Conservation (phyloP, 2,797 vertebrate genomes). For the Mus minutoides region DNA sequence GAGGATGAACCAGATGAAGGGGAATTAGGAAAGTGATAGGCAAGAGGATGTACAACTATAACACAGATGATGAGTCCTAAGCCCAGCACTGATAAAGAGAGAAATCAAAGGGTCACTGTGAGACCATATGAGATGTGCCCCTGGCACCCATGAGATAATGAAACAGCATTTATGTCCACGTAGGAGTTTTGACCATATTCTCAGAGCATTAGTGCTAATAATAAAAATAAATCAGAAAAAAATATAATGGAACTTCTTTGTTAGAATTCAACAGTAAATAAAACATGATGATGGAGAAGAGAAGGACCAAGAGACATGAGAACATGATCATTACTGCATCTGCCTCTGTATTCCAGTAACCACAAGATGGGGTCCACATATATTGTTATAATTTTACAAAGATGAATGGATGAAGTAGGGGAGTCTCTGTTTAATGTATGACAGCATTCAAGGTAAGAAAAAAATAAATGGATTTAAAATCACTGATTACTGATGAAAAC, state of each 20-base stretch:
- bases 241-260: too few relatives aligned
- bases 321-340: neutral
- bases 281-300: neutral
- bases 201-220: neutral
- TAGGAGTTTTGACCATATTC: neutral
- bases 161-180: neutral
- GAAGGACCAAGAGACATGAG: neutral
- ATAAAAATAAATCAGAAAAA: neutral
- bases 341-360: neutral
- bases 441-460: neutral
- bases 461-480: neutral
- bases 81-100: too few relatives aligned
- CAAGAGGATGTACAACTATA: neutral
- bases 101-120: neutral
- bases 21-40: neutral
- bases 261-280: neutral
- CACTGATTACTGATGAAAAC: neutral
- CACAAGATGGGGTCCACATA: neutral
- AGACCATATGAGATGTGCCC: neutral
- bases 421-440: rapidly evolving
- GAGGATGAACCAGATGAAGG: neutral
- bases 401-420: neutral
- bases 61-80: neutral
- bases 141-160: neutral
- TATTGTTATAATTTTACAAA: too few relatives aligned